These are phyloP conservation scores for Larimichthys crocea DNA, from an alignment of 2,113 vertebrate genomes.

Conservation along the genomic window DNA sequence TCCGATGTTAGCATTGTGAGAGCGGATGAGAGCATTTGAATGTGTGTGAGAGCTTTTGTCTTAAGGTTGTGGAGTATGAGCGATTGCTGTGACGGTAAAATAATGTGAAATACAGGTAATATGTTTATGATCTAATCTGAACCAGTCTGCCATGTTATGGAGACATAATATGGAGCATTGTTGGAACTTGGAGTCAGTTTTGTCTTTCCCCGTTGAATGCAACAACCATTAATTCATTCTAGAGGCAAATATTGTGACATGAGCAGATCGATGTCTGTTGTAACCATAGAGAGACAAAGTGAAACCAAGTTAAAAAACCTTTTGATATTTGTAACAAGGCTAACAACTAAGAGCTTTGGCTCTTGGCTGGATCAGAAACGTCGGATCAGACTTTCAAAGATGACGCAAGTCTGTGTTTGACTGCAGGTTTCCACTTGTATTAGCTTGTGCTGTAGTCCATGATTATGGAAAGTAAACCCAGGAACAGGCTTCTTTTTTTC, in stretches of 20 bases:
- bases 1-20: constrained; percentile 10
- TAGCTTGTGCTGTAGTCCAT: not conserved
- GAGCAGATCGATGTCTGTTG: not conserved
- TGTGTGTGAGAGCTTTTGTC: constrained; percentile 9
- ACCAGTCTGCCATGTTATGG: not conserved
- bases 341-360: not conserved
- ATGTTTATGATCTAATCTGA: constrained; percentile 1
- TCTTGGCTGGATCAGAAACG: not conserved
- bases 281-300: not conserved
- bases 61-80: not conserved
- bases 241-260: not conserved
- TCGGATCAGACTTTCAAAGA: no score
- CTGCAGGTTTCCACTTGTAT: not conserved
- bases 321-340: not conserved
- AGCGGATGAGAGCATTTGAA: constrained; percentile 16
- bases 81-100: not conserved
- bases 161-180: not conserved
- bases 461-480: not conserved
- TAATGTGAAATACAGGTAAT: not conserved
- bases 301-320: not conserved
- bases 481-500: not conserved
- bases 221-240: not conserved
- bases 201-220: not conserved
- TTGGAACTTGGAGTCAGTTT: not conserved
- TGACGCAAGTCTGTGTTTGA: no score